A percentile compares a stretch with the other conserved stretches of the same genome.
phyloP scores from a whole-genome alignment of 2,113 vertebrate genomes.

The Saccopteryx bilineata region DNA sequence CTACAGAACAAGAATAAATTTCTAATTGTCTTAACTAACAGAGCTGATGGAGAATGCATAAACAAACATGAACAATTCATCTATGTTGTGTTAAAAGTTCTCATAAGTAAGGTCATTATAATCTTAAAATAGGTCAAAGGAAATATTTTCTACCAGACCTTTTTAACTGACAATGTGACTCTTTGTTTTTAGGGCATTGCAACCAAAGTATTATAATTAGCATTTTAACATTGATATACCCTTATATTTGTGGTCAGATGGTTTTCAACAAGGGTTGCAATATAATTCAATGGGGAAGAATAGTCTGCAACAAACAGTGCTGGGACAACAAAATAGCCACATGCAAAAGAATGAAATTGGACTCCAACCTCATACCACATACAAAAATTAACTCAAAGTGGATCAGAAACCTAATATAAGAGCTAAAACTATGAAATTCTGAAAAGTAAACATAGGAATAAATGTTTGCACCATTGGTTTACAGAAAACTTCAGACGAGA shows the following conservation, averaged over 20 bases:
- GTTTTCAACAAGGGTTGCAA: slow-evolving; percentile 16
- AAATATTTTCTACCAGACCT: slow-evolving; percentile 5
- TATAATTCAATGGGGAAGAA: slow-evolving; percentile 6
- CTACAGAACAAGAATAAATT: slow-evolving; percentile 16
- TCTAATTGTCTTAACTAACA: background rate
- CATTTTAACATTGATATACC: background rate
- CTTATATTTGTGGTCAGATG: background rate
- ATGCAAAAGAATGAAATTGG: background rate
- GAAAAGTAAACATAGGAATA: slow-evolving; percentile 23
- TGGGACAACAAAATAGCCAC: background rate
- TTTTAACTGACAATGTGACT: background rate
- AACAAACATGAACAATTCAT: background rate
- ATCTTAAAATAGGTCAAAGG: background rate
- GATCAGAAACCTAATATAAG: background rate
- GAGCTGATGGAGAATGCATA: background rate
- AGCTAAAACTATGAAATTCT: background rate
- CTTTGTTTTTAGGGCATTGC: slow-evolving; percentile 17
- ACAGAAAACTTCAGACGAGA: background rate
- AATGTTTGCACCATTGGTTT: background rate
- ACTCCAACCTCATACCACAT: background rate
- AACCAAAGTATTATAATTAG: slow-evolving; percentile 10
- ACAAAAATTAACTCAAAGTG: background rate
- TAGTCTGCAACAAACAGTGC: background rate
- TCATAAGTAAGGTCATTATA: slow-evolving; percentile 25
- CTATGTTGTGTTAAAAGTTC: slow-evolving; percentile 6